Evolutionary conservation across 1,140 invertebrate species (phyloP).

Genomic region (Lucilia sericata): DNA sequence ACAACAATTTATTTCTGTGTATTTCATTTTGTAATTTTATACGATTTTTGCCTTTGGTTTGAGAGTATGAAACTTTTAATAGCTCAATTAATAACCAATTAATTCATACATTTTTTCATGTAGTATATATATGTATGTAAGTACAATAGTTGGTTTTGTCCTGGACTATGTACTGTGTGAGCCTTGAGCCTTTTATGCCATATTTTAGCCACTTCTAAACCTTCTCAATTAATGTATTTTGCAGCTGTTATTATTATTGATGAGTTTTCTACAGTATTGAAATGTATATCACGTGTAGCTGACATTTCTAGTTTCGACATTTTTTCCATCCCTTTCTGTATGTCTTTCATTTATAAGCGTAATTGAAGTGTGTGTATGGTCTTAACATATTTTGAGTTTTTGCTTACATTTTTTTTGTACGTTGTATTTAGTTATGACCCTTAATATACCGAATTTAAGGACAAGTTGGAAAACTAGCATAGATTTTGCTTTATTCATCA

Average conservation of each 20-base stretch:
- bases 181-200: background rate
- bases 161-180: background rate
- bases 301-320: background rate
- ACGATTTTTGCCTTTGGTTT: background rate
- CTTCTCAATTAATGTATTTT: conserved; percentile 18
- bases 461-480: background rate
- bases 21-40: background rate
- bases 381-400: background rate
- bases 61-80: conserved; percentile 26
- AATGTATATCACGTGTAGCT: conserved; percentile 33
- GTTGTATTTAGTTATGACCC: background rate
- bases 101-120: conserved; percentile 3
- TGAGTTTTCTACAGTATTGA: conserved; percentile 2
- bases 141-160: background rate
- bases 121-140: too few relatives aligned
- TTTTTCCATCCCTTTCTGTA: background rate
- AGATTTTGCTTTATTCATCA: background rate
- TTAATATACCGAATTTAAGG: conserved; percentile 11
- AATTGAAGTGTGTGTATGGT: background rate
- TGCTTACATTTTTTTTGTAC: background rate
- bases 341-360: background rate
- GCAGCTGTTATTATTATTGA: conserved; percentile 40
- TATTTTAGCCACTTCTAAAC: conserved; percentile 28
- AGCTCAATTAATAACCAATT: conserved; percentile 36
- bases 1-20: background rate